Conservation (phyloP, 92 coral and sea anemone species). For the Blastomussa wellsi region DNA sequence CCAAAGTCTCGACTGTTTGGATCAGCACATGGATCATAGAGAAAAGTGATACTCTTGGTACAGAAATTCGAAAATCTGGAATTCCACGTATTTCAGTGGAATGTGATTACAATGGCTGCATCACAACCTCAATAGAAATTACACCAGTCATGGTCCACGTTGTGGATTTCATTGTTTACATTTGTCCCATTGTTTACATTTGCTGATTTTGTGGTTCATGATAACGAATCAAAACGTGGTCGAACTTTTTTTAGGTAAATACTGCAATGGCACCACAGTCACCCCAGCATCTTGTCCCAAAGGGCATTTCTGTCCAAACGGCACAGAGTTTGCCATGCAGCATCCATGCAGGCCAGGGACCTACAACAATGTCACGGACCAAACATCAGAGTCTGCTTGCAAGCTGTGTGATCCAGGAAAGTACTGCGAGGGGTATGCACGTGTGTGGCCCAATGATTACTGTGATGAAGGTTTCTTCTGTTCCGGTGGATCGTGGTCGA, state of each 20-base stretch:
- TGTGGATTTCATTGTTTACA: neutral
- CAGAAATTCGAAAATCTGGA: no score
- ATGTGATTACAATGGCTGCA: no score
- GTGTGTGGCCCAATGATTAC: slow-evolving; percentile 78
- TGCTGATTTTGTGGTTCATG: neutral
- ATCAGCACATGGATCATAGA: no score
- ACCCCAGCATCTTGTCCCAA: slow-evolving; percentile 78
- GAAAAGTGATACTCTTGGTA: no score
- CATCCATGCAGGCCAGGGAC: slow-evolving; percentile 93
- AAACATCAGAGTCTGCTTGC: slow-evolving; percentile 76
- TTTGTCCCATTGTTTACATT: neutral
- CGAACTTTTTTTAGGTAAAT: slow-evolving; percentile 64
- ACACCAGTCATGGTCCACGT: neutral
- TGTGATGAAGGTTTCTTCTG: slow-evolving; percentile 95
- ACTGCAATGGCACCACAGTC: slow-evolving; percentile 85
- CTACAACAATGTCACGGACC: slow-evolving; percentile 88
- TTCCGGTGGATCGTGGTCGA: slow-evolving; percentile 86
- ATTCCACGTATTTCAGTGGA: no score
- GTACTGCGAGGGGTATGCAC: slow-evolving; percentile 90
- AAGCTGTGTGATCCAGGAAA: slow-evolving; percentile 88
- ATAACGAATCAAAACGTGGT: neutral
- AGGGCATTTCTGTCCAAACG: slow-evolving; percentile 87
- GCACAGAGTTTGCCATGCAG: slow-evolving; percentile 78
- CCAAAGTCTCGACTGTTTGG: no score
- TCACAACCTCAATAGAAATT: neutral